Base-by-base conservation (phyloP, 2,113 vertebrate genomes). In the Zapornia atra region DNA sequence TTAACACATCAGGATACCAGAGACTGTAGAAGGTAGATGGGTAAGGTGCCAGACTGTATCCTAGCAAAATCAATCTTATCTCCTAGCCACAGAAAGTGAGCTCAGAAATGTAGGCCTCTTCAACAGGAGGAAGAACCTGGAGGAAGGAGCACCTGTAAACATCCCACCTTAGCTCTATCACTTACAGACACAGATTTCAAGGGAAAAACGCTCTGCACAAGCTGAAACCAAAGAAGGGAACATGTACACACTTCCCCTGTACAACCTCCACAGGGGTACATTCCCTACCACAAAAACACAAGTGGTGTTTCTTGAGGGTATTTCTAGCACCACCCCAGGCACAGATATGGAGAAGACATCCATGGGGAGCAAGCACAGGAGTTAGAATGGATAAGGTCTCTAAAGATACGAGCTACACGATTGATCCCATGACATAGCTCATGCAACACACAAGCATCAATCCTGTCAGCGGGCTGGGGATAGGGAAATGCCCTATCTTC, bases 1-100 rank as follows among this genome's bases (percentile, higher is more conserved):
- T 68, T 97, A 95, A 99, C 99, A 99, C 98, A 24, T 98, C 97
- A 18, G 98, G 98, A 94, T 98, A 98, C 91, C 98, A 98, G 82
- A 99, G 98, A 33, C 98, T 98, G 42, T 98, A 99, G 2, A 98
- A 99, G 15, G 98, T 97, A 26, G 98, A 99, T 60, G 98, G 97
- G 91, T 98, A 99, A 31, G 98, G 98, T 5, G 98, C 98, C 53
- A 99, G 96, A 72, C 98, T 98, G 97, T 98, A 98, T 33, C 99
- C 99, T 79, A 99, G 94, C 53, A 99, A 97, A 86, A 99, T 98
- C 98, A 99, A 99, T 96, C 13, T 98, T 78, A 99, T 91, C 40
- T 98, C 97, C 69, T 97, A 88, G 70, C 98, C 96, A 98, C 98
- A 99, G 9, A 98, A 68, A 99, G 98, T 3, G 98, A 99, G 60